phyloP scores from a whole-genome alignment of 2,797 vertebrate species.

The Takifugu rubripes region DNA sequence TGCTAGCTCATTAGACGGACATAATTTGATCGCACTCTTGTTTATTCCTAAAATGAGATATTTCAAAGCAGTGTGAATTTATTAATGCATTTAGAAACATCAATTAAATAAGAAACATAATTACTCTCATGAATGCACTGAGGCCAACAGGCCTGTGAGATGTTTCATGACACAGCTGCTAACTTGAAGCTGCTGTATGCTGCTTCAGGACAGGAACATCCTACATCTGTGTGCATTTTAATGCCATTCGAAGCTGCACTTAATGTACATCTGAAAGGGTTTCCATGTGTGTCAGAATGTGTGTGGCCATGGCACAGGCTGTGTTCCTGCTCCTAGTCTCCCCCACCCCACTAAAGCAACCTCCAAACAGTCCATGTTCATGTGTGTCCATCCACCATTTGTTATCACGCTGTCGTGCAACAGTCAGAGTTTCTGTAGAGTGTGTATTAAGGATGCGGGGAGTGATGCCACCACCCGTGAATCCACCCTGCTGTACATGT shows the following conservation, averaged over 20 bases:
- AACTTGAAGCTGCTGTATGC: too few species aligned
- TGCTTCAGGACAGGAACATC: not conserved
- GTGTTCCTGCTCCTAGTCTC: constrained; percentile 31
- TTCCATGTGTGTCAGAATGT: constrained; percentile 21
- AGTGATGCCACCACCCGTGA: constrained; percentile 1
- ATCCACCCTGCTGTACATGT: constrained; percentile 41
- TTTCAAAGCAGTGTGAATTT: constrained; percentile 5
- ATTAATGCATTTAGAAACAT: constrained; percentile 3
- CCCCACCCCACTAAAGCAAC: constrained; percentile 56
- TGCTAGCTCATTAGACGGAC: constrained; percentile 6
- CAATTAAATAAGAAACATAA: not conserved
- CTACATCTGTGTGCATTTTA: constrained; percentile 12
- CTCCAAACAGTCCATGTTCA: constrained; percentile 42
- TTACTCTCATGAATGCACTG: not conserved
- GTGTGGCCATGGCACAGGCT: constrained; percentile 37
- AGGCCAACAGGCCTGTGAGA: too few species aligned
- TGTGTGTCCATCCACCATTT: constrained; percentile 2
- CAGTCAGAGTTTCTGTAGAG: not conserved
- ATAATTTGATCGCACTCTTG: not conserved
- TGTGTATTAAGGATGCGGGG: constrained; percentile 12
- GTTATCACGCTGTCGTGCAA: constrained; percentile 7
- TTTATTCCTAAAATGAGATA: not conserved
- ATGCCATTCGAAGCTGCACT: constrained; percentile 11
- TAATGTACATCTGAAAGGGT: constrained; percentile 26
- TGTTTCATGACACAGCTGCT: too few species aligned